Conservation (phyloP, 2,888 invertebrate genomes). For the Phortica okadai region DNA sequence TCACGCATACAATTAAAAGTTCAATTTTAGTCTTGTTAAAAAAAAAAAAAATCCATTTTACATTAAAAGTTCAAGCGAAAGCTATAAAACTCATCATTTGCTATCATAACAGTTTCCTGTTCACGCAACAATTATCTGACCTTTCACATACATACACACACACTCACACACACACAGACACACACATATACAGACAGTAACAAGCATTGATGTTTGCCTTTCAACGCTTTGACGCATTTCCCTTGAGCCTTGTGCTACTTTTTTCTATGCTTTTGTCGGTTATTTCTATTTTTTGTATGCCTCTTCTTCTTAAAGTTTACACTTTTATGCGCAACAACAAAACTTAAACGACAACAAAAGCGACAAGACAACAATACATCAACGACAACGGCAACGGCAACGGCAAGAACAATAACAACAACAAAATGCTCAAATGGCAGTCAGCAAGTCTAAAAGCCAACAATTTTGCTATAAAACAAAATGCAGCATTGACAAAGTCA, state of each 20-base stretch:
- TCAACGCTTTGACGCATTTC: conserved; percentile 68
- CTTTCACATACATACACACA: too few relatives aligned
- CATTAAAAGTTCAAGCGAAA: too few relatives aligned
- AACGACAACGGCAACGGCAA: neutral
- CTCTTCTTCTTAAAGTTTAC: neutral
- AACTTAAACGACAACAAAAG: conserved; percentile 8
- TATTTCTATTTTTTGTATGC: neutral
- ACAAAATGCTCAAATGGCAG: neutral
- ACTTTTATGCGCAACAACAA: neutral
- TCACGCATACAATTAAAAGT: too few relatives aligned
- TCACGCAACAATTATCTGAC: too few relatives aligned
- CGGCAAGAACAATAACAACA: neutral
- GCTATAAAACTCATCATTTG: too few relatives aligned
- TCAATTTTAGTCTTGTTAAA: too few relatives aligned
- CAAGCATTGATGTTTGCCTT: neutral
- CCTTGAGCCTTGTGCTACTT: conserved; percentile 69
- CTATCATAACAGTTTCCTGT: too few relatives aligned
- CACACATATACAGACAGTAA: too few relatives aligned
- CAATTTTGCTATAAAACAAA: conserved; percentile 28
- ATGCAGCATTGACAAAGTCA: conserved; percentile 22
- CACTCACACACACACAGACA: too few relatives aligned
- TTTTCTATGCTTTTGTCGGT: neutral
- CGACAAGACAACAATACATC: neutral
- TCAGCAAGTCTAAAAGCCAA: conserved; percentile 21
- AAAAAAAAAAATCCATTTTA: too few relatives aligned